Evolutionary conservation across 2,888 invertebrate species (phyloP).

Genomic region (Petrolisthes manimaculis): DNA sequence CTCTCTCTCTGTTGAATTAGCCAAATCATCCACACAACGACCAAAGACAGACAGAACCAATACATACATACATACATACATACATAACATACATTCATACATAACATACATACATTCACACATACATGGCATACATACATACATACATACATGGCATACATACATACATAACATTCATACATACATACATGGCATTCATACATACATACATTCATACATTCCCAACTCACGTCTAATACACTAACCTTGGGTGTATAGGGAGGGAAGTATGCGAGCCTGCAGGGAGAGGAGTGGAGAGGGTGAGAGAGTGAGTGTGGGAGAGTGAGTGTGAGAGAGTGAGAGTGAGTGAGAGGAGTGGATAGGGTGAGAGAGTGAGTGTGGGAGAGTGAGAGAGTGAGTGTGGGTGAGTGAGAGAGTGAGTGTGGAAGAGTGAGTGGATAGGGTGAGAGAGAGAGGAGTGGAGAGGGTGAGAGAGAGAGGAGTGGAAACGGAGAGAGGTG

Average conservation of each 20-base stretch:
- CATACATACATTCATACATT: neutral
- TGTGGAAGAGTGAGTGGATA: neutral
- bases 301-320: neutral
- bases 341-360: neutral
- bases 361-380: neutral
- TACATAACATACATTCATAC: too few species aligned
- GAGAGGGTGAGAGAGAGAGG: neutral
- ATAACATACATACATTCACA: too few species aligned
- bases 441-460: neutral
- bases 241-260: too few species aligned
- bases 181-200: too few species aligned
- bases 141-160: too few species aligned
- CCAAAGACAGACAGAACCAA: neutral
- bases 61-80: too few species aligned
- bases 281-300: neutral
- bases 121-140: too few species aligned
- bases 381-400: neutral
- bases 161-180: too few species aligned
- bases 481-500: neutral
- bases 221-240: slow-evolving; percentile 61
- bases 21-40: too few species aligned
- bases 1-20: too few species aligned
- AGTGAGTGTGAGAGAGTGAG: neutral
- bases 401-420: neutral
- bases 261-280: too few species aligned